Percentiles rank a stretch among this genome's conserved stretches.
Evolutionary conservation across 2,113 vertebrate genomes (phyloP).

Genomic region (Oceanodroma tethys): DNA sequence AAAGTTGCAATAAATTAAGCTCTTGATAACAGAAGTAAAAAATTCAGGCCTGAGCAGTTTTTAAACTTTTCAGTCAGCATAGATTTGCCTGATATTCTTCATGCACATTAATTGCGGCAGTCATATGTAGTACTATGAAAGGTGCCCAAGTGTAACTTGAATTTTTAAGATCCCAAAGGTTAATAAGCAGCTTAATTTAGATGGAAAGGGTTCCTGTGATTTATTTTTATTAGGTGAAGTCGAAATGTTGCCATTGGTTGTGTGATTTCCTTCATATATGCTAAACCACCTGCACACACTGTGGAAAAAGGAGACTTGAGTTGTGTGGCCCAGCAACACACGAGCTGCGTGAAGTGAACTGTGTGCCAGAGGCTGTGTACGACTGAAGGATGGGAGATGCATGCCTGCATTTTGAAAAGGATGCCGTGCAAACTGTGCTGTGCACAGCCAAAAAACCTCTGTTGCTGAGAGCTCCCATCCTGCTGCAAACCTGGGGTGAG

Average conservation of each 20-base stretch:
- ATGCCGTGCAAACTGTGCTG: background rate
- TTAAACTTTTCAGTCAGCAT: background rate
- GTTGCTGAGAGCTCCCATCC: background rate
- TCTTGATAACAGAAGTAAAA: background rate
- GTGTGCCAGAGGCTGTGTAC: background rate
- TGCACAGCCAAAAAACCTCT: background rate
- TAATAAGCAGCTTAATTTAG: slow-evolving; percentile 18
- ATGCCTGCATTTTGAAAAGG: background rate
- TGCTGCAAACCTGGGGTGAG: background rate
- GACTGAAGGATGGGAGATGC: background rate
- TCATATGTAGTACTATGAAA: background rate
- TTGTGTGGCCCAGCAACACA: background rate
- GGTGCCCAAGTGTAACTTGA: background rate
- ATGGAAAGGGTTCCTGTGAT: background rate
- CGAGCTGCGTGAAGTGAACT: accelerated
- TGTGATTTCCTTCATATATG: background rate
- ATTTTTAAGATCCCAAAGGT: background rate
- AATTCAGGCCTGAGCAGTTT: background rate
- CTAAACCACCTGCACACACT: background rate
- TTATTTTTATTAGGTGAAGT: slow-evolving; percentile 40
- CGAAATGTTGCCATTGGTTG: background rate
- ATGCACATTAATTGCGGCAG: background rate
- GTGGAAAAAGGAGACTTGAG: background rate
- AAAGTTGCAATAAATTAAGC: background rate
- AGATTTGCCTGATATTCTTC: background rate